A percentile compares a stretch with the other conserved stretches of the same genome.
phyloP scores from a whole-genome alignment of 1,140 invertebrate species.

The Potamilus streckersoni region DNA sequence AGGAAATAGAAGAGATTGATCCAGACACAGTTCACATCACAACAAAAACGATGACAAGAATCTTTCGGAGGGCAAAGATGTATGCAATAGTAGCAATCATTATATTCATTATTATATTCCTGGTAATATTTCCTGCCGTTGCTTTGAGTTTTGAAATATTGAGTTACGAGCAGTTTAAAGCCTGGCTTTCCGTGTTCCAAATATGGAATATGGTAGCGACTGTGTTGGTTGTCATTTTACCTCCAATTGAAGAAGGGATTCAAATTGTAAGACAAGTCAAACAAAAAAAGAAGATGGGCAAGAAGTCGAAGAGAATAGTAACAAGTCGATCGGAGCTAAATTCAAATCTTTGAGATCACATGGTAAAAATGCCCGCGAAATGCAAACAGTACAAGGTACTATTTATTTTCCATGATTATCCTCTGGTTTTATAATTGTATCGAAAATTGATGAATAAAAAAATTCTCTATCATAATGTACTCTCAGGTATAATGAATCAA shows the following conservation, averaged over 20 bases:
- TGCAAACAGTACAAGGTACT: no score
- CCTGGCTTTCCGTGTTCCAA: conserved; percentile 20
- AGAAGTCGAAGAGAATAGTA: no score
- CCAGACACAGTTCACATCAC: conserved; percentile 17
- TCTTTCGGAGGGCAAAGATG: conserved; percentile 13
- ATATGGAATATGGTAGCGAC: conserved; percentile 17
- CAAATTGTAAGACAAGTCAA: conserved; percentile 15
- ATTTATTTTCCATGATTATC: no score
- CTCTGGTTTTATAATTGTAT: no score
- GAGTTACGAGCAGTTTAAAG: conserved; percentile 19
- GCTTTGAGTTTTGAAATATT: conserved; percentile 17
- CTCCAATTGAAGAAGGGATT: conserved; percentile 21
- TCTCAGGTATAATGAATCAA: no score
- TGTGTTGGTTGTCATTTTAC: conserved; percentile 14
- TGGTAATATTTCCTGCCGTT: conserved; percentile 24
- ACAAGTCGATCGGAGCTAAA: no score
- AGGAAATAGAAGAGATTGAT: conserved; percentile 13
- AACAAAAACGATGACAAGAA: conserved; percentile 9
- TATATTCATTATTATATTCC: conserved; percentile 9
- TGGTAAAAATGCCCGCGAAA: no score
- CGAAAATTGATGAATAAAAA: no score
- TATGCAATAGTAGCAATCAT: conserved; percentile 3
- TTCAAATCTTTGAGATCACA: no score
- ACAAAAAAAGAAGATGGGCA: conserved; percentile 15
- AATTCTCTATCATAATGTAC: no score